Evolutionary conservation across 2,113 vertebrate species (phyloP), one percentile per base, ranked within the genome.

Genomic region (Dicentrarchus labrax): DNA sequence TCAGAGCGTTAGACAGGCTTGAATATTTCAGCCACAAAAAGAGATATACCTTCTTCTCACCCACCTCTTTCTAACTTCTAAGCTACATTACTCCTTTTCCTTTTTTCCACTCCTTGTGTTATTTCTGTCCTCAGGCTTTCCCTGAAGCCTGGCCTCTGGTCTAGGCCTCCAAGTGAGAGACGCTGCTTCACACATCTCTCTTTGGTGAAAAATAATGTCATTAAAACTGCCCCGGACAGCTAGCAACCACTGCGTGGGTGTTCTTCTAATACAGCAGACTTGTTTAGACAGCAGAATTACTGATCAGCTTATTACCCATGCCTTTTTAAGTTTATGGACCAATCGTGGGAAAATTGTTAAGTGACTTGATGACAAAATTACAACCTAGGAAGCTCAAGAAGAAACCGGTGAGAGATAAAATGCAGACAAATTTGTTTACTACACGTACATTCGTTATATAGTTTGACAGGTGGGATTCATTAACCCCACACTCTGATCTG

Each of bases 391-490:
- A 65, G 53, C 38, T 41, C 43, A 45, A n/a, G 30, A 64, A 30
- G 48, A 66, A 54, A 54, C 43, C 6, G 13, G 10, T 19, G 24
- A 53, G 30, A 72, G 65, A 78, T 43, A 61, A 82, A 88, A 67
- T 36, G 0, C 5, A 56, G 59, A 78, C 53, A 87, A 36, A 65
- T 83, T 50, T 87, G 84, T 92, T 88, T 89, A 80, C 79, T n/a
- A 9, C 61, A 50, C 74, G 81, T n/a, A 72, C 59, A 74, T 83
- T 78, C 16, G 17, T 89, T 80, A 61, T 62, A 60, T 48, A 56
- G 36, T 80, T 78, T 87, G 88, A 92, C 82, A 83, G 85, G 84
- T 85, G 78, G 92, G 79, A 89, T 92, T 91, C 83, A 91, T 92
- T 90, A 92, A 59, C 76, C 83, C 65, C 57, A 51, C 67, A 69